phyloP scores from a whole-genome alignment of 2,888 invertebrate species.

The Hecatera dysodea region DNA sequence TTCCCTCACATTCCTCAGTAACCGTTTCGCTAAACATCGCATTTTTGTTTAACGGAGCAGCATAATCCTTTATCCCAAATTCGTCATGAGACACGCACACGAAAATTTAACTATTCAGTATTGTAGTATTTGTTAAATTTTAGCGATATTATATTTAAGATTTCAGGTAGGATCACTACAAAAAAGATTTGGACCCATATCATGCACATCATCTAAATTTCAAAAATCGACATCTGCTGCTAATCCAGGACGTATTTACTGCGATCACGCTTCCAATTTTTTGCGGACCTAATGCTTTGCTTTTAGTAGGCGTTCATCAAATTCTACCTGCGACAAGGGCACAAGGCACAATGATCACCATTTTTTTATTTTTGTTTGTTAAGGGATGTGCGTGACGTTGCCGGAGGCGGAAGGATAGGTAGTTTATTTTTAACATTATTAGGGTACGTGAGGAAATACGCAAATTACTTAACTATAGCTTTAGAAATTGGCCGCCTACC shows the following conservation, averaged over 20 bases:
- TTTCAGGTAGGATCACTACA: conserved; percentile 72
- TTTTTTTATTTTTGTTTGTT: conserved; percentile 81
- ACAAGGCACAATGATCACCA: conserved; percentile 85
- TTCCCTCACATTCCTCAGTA: conserved; percentile 28
- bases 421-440: conserved; percentile 84
- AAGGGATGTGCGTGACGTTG: conserved; percentile 88
- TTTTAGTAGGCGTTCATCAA: conserved; percentile 77
- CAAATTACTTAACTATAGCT: conserved; percentile 79
- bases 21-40: conserved; percentile 36
- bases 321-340: conserved; percentile 86
- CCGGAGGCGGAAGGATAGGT: conserved; percentile 89
- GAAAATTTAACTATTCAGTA: conserved; percentile 44
- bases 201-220: conserved; percentile 78
- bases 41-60: conserved; percentile 48
- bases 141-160: conserved; percentile 64
- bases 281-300: conserved; percentile 77
- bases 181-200: conserved; percentile 80
- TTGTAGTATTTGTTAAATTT: conserved; percentile 49
- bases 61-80: conserved; percentile 64
- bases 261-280: conserved; percentile 85
- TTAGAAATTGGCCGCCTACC: conserved; percentile 68
- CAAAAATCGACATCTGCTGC: conserved; percentile 85
- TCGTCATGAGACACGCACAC: conserved; percentile 49
- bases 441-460: conserved; percentile 84
- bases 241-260: conserved; percentile 82